Base-by-base conservation (phyloP, 2,113 vertebrate species). In the Tapirus terrestris region DNA sequence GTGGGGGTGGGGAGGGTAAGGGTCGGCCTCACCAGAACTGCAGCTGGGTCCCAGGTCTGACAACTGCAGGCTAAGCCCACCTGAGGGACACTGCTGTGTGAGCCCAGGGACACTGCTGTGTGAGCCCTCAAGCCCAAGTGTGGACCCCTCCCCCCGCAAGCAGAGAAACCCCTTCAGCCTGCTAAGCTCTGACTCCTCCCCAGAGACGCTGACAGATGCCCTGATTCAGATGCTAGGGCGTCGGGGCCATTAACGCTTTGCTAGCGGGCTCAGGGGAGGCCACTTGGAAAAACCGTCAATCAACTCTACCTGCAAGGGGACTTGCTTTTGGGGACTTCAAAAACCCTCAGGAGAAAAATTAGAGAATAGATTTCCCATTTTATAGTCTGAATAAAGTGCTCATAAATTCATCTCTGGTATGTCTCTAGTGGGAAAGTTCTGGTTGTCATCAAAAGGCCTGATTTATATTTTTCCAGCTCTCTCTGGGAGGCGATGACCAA, bases 341-440 rank as follows among this genome's bases (percentile, higher is more conserved):
- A 95, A 94, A 63, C 67, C 29, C 65, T 93, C 58, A 43, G 56
- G 79, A 92, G 79, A 70, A 92, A 93, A 96, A 75, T 0, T 12
- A 70, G 53, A 36, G 25, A 18, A 20, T 8, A 63, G 51, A 29
- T 58, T 95, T 93, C 45, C 48, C 65, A 8, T 76, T 53, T 94
- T 58, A 73, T 23, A 70, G 85, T 88, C 80, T 67, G 92, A 5
- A 56, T 94, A 95, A 97, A 83, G 93, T 93, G 91, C 81, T 88
- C 56, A 87, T 11, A 4, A 1, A 3, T 25, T 86, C 75, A 82
- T 51, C 83, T 73, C 77, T 23, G 65, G 8, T 61, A 10, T 51
- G 1, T 77, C 83, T 89, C 48, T 21, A 11, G 56, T 12, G 61
- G 83, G 89, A 76, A 86, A 80, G 70, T 18, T 7, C 23, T 0